Conservation (phyloP, 2,888 invertebrate species). For the Arge pagana region DNA sequence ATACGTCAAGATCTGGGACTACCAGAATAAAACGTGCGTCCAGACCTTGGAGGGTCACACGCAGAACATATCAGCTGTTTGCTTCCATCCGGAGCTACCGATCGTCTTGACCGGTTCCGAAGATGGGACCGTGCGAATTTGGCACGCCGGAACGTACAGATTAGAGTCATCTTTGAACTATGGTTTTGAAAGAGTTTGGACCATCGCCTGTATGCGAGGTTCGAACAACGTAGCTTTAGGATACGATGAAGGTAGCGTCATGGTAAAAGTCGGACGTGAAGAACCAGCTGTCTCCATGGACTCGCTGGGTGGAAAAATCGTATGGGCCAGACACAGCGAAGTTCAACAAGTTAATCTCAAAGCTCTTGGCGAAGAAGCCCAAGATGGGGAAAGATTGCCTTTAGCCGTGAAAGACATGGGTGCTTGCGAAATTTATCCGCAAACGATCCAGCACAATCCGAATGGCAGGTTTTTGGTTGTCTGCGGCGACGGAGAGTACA, state of each 20-base stretch:
- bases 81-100: slow-evolving; percentile 97
- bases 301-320: slow-evolving; percentile 95
- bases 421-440: slow-evolving; percentile 98
- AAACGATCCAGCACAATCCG: slow-evolving; percentile 97
- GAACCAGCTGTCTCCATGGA: slow-evolving; percentile 99
- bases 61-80: slow-evolving; percentile 93
- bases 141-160: slow-evolving; percentile 98
- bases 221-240: slow-evolving; percentile 96
- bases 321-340: slow-evolving; percentile 99
- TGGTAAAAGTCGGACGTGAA: slow-evolving; percentile 95
- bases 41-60: slow-evolving; percentile 97
- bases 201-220: slow-evolving; percentile 89
- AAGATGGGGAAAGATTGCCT: slow-evolving; percentile 66
- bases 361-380: slow-evolving; percentile 74
- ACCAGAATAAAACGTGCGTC: slow-evolving; percentile 99
- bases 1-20: slow-evolving; percentile 99
- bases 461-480: slow-evolving; percentile 94
- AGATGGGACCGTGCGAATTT: slow-evolving; percentile 95
- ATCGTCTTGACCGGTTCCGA: slow-evolving; percentile 97
- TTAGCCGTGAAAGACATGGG: slow-evolving; percentile 98
- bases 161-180: slow-evolving; percentile 96
- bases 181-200: slow-evolving; percentile 98
- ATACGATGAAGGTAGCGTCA: slow-evolving; percentile 96
- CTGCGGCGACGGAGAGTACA: slow-evolving; percentile 99
- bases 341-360: slow-evolving; percentile 96